Conservation (phyloP, 2,113 vertebrate species). For the Lipophrys pholis region DNA sequence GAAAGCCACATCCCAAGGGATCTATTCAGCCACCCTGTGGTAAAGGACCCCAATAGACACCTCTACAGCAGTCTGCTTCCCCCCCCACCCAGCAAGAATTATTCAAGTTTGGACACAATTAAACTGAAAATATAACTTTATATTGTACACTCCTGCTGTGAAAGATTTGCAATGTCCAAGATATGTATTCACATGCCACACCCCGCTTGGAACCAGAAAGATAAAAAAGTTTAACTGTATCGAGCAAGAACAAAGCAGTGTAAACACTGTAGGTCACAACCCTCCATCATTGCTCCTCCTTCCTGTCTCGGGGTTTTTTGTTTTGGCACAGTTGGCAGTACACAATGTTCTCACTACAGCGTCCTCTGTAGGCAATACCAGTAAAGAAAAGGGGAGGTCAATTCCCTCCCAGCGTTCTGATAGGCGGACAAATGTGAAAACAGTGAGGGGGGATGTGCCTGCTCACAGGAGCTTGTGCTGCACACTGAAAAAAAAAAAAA, state of each 20-base stretch:
- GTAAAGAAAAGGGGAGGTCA: slow-evolving; percentile 64
- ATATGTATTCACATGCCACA: slow-evolving; percentile 42
- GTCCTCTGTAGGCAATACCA: slow-evolving; percentile 60
- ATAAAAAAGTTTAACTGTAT: slow-evolving; percentile 30
- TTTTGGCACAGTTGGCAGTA: slow-evolving; percentile 79
- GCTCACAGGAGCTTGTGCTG: slow-evolving; percentile 36
- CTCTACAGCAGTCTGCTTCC: slow-evolving; percentile 13
- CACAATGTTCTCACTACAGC: slow-evolving; percentile 79
- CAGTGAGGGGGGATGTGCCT: slow-evolving; percentile 63
- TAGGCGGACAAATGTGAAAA: slow-evolving; percentile 74
- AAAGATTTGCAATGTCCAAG: slow-evolving; percentile 9
- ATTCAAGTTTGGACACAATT: background rate
- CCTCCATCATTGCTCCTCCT: slow-evolving; percentile 56
- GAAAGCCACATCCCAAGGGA: slow-evolving; percentile 36
- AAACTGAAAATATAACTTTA: too few species aligned
- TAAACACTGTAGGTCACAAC: slow-evolving; percentile 76
- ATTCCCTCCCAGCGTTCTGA: slow-evolving; percentile 43
- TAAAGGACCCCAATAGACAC: slow-evolving; percentile 50
- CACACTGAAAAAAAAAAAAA: background rate
- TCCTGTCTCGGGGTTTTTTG: slow-evolving; percentile 69
- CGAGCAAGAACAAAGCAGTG: slow-evolving; percentile 63
- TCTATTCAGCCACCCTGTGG: slow-evolving; percentile 22
- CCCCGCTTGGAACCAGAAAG: slow-evolving; percentile 19
- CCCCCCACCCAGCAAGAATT: too few species aligned
- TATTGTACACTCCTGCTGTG: too few species aligned